phyloP scores from a whole-genome alignment of 2,113 vertebrate species.

The Apodemus speciosus region DNA sequence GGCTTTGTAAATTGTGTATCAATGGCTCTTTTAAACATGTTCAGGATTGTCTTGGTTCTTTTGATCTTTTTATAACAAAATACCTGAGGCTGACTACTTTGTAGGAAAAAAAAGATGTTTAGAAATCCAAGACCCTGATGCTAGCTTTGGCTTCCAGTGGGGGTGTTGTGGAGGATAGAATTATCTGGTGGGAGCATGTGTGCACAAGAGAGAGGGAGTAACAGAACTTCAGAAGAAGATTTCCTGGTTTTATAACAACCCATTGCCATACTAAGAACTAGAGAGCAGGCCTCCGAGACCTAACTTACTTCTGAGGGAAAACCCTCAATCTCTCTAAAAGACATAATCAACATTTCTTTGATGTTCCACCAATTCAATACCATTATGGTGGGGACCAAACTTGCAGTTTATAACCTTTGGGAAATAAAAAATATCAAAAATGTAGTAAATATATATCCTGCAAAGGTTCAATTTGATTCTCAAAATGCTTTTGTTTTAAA shows the following conservation, averaged over 20 bases:
- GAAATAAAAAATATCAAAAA: background rate
- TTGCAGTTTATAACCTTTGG: background rate
- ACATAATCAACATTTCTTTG: background rate
- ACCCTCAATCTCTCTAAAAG: background rate
- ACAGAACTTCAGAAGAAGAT: background rate
- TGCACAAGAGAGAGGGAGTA: background rate
- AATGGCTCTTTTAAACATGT: background rate
- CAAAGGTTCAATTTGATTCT: slow-evolving; percentile 18
- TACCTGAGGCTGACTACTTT: background rate
- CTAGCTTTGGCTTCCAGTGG: background rate
- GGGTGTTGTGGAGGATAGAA: background rate
- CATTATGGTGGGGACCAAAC: background rate
- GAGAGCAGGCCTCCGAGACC: background rate
- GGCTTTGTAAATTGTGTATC: slow-evolving; percentile 11
- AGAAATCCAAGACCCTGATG: background rate
- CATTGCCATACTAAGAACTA: background rate
- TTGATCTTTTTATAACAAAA: background rate
- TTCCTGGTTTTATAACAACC: background rate
- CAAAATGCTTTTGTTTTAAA: slow-evolving; percentile 29
- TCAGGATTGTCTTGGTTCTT: background rate
- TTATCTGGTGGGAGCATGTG: background rate
- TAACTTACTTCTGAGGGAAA: background rate
- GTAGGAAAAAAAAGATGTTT: background rate
- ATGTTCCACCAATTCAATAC: background rate
- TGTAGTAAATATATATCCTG: background rate